phyloP scores from a whole-genome alignment of 2,888 invertebrate genomes.

The Agonopterix arenella region DNA sequence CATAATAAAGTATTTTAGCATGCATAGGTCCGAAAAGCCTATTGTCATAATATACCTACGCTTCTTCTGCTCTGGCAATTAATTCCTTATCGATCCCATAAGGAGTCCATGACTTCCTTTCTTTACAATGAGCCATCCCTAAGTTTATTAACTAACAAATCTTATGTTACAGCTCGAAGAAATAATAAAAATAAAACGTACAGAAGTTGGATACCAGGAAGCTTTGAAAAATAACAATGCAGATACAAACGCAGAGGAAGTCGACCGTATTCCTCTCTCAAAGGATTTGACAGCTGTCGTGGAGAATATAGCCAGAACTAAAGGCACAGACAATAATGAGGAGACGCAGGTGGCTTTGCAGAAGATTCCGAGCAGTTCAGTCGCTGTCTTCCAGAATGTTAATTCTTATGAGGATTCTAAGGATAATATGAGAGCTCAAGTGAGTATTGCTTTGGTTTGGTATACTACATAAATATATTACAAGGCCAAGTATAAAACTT shows the following conservation, averaged over 20 bases:
- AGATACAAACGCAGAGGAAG: slow-evolving; percentile 20
- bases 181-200: slow-evolving; percentile 63
- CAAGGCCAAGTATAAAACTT: too few species aligned
- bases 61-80: too few species aligned
- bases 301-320: slow-evolving; percentile 63
- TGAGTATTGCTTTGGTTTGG: slow-evolving; percentile 19
- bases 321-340: slow-evolving; percentile 30
- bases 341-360: slow-evolving; percentile 58
- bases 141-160: too few species aligned
- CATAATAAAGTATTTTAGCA: too few species aligned
- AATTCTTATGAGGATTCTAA: slow-evolving; percentile 35
- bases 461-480: too few species aligned
- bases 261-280: slow-evolving; percentile 52
- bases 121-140: too few species aligned
- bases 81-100: too few species aligned
- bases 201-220: slow-evolving; percentile 63
- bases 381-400: slow-evolving; percentile 82
- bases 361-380: slow-evolving; percentile 75
- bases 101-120: too few species aligned
- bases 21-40: too few species aligned
- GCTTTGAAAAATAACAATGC: slow-evolving; percentile 38
- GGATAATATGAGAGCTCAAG: slow-evolving; percentile 78
- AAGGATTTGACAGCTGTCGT: slow-evolving; percentile 76
- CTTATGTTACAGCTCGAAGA: slow-evolving; percentile 44
- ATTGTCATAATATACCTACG: too few species aligned